phyloP scores from a whole-genome alignment of 2,888 invertebrate genomes.

The Tineola bisselliella region DNA sequence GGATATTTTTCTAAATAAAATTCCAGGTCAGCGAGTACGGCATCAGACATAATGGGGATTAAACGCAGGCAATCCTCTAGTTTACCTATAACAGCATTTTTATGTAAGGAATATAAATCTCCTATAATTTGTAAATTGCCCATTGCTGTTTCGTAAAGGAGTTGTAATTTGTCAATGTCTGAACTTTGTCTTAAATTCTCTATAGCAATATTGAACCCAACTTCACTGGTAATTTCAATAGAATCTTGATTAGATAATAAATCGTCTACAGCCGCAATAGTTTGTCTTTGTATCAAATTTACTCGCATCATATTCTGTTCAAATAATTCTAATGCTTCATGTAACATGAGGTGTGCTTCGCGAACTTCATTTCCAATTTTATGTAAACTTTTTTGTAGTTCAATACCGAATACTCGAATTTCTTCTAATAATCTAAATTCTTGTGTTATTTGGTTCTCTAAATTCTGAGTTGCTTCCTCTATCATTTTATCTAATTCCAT shows the following conservation, averaged over 20 bases:
- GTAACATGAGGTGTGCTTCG: slow-evolving; percentile 36
- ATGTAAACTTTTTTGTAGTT: slow-evolving; percentile 34
- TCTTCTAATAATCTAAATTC: slow-evolving; percentile 22
- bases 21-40: slow-evolving; percentile 39
- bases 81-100: slow-evolving; percentile 34
- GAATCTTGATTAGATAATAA: slow-evolving; percentile 40
- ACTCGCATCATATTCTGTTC: slow-evolving; percentile 44
- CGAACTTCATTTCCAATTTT: slow-evolving; percentile 38
- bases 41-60: slow-evolving; percentile 28
- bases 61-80: slow-evolving; percentile 42
- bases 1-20: slow-evolving; percentile 43
- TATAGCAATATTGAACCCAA: slow-evolving; percentile 36
- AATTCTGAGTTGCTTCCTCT: slow-evolving; percentile 15
- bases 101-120: slow-evolving; percentile 35
- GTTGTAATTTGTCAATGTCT: slow-evolving; percentile 37
- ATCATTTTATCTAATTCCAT: slow-evolving; percentile 16
- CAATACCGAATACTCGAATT: neutral
- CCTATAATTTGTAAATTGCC: slow-evolving; percentile 18
- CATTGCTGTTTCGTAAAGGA: slow-evolving; percentile 21
- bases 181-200: slow-evolving; percentile 36
- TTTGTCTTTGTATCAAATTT: slow-evolving; percentile 42
- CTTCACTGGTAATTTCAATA: slow-evolving; percentile 37
- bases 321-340: slow-evolving; percentile 45
- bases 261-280: slow-evolving; percentile 49
- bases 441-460: slow-evolving; percentile 23